Conservation (phyloP, 2,888 invertebrate genomes). For the Allophyes oxyacanthae region DNA sequence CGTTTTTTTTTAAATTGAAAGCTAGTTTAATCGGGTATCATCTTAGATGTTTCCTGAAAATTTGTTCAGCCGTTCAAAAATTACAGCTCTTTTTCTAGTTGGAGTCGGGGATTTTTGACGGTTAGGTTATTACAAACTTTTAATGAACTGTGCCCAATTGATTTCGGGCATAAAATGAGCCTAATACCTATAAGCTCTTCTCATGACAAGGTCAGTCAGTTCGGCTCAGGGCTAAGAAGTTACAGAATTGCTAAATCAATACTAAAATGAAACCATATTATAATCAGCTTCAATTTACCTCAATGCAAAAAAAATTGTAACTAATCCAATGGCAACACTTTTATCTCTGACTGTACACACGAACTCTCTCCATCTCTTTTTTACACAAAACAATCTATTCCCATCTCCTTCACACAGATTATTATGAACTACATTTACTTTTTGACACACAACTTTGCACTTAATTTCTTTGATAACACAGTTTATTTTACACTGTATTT, state of each 20-base stretch:
- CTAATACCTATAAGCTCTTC: no score
- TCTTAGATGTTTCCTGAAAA: no score
- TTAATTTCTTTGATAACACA: accelerated
- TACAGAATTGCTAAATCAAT: background rate
- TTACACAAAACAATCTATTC: slow-evolving; percentile 10
- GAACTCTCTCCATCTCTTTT: slow-evolving; percentile 35
- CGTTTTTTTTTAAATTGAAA: no score
- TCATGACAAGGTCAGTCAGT: no score
- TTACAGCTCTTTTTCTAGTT: no score
- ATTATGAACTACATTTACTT: slow-evolving; percentile 16
- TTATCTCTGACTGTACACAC: slow-evolving; percentile 33
- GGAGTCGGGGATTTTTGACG: no score
- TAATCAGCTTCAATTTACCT: slow-evolving; percentile 5
- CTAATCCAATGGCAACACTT: slow-evolving; percentile 30
- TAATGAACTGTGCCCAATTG: no score
- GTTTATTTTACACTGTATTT: slow-evolving; percentile 14
- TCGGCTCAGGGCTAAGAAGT: no score
- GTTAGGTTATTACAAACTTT: no score
- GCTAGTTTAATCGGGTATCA: no score
- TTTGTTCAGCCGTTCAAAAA: no score
- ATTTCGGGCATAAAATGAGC: no score
- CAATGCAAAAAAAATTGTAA: background rate
- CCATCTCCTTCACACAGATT: slow-evolving; percentile 19
- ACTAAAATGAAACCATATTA: background rate
- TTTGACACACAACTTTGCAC: slow-evolving; percentile 4